Evolutionary conservation across 2,113 vertebrate species (phyloP).

Genomic region (Chionis minor): DNA sequence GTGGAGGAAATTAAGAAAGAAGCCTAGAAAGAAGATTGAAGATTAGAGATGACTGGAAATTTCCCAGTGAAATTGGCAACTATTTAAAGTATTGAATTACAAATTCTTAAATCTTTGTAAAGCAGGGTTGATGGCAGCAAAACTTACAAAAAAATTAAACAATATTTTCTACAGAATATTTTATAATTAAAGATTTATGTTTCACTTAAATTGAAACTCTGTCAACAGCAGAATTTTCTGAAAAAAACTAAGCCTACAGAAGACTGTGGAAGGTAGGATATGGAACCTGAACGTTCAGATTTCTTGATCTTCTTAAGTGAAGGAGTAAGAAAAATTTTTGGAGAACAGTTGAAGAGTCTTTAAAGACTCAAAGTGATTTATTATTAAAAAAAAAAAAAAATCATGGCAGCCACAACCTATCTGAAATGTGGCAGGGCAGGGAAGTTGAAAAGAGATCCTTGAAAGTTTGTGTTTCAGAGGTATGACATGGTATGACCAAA

Average conservation of each 20-base stretch:
- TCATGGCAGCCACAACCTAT: background rate
- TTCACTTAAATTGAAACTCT: background rate
- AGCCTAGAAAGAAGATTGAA: background rate
- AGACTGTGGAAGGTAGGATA: background rate
- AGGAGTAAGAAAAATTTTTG: background rate
- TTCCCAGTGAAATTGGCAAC: background rate
- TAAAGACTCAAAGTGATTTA: background rate
- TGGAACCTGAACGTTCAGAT: background rate
- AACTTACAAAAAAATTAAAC: background rate
- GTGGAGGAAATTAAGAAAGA: background rate
- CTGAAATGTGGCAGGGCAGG: background rate
- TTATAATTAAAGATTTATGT: background rate
- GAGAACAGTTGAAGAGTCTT: background rate
- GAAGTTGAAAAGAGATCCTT: background rate
- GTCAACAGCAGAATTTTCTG: background rate
- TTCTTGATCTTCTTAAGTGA: background rate
- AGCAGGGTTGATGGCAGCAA: background rate
- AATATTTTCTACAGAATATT: background rate
- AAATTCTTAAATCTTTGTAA: background rate
- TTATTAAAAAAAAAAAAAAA: background rate
- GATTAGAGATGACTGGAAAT: background rate
- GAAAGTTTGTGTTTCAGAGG: background rate
- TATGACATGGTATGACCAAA: background rate
- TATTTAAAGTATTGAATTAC: background rate
- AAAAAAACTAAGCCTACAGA: background rate